A percentile compares a stretch with the other conserved stretches of the same genome.
Evolutionary conservation across 2,888 invertebrate species (phyloP).

Genomic region (Lycophotia porphyrea): DNA sequence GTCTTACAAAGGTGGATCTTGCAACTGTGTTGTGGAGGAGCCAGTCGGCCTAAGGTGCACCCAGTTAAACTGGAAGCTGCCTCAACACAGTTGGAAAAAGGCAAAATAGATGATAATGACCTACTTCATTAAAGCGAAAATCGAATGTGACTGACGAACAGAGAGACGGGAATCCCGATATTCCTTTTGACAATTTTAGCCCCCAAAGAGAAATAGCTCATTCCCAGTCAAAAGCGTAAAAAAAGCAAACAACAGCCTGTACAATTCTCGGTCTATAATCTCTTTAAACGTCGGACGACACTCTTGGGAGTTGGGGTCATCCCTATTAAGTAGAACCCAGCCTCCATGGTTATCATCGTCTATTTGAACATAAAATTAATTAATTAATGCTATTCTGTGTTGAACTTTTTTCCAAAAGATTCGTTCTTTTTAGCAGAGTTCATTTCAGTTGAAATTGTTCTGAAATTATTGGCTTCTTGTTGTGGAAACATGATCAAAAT

Average conservation of each 20-base stretch:
- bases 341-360: neutral
- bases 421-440: too few relatives aligned
- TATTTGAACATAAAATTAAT: neutral
- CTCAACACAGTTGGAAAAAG: too few relatives aligned
- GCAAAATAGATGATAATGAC: too few relatives aligned
- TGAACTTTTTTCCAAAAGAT: neutral
- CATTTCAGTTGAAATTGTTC: too few relatives aligned
- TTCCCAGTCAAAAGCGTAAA: neutral
- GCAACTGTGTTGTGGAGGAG: neutral
- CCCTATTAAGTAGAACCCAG: neutral
- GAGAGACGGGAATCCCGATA: neutral
- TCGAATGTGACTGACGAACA: neutral
- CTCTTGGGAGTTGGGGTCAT: conserved; percentile 10
- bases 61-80: too few relatives aligned
- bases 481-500: neutral
- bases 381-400: neutral
- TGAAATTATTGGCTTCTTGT: neutral
- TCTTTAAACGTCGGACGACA: conserved; percentile 7
- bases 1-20: neutral
- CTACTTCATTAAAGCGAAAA: too few relatives aligned
- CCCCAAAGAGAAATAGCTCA: neutral
- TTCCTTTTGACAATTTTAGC: neutral
- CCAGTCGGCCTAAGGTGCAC: too few relatives aligned
- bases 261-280: neutral
- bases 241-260: neutral